These are phyloP conservation scores for Aix galericulata DNA, from an alignment of 2,113 vertebrate species.

Conservation along the genomic window DNA sequence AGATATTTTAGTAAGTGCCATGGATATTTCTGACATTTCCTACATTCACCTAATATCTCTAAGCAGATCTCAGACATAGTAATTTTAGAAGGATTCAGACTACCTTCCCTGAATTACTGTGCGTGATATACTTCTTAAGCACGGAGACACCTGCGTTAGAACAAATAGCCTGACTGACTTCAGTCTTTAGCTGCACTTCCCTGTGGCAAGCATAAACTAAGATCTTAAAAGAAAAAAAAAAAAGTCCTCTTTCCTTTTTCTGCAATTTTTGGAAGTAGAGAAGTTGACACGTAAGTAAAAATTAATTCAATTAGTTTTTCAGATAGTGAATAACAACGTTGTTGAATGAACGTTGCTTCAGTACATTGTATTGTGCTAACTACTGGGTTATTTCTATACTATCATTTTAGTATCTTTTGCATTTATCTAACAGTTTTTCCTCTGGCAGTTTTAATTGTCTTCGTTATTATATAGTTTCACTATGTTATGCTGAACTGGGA, in stretches of 20 bases:
- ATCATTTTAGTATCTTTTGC: not conserved
- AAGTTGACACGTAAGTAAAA: not conserved
- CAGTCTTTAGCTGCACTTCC: not conserved
- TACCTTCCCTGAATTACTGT: not conserved
- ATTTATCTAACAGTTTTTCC: constrained; percentile 20
- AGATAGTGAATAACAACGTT: not conserved
- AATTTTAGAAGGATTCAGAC: not conserved
- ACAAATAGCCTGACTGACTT: not conserved
- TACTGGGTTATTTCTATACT: not conserved
- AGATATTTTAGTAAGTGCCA: not conserved
- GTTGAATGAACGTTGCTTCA: not conserved
- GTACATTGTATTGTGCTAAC: not conserved
- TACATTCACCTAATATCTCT: not conserved
- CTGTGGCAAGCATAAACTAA: not conserved
- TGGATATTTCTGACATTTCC: not conserved
- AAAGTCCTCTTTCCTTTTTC: not conserved
- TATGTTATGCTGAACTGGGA: not conserved
- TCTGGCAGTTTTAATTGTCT: constrained; percentile 16
- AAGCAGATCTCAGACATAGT: not conserved
- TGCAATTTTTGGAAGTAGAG: not conserved
- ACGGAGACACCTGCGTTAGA: not conserved
- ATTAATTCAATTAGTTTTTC: constrained; percentile 6
- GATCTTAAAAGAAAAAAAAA: not conserved
- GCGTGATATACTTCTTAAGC: not conserved
- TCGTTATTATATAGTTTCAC: constrained; percentile 26